phyloP scores from a whole-genome alignment of 2,888 invertebrate species.

The Ryuthela nishihirai region DNA sequence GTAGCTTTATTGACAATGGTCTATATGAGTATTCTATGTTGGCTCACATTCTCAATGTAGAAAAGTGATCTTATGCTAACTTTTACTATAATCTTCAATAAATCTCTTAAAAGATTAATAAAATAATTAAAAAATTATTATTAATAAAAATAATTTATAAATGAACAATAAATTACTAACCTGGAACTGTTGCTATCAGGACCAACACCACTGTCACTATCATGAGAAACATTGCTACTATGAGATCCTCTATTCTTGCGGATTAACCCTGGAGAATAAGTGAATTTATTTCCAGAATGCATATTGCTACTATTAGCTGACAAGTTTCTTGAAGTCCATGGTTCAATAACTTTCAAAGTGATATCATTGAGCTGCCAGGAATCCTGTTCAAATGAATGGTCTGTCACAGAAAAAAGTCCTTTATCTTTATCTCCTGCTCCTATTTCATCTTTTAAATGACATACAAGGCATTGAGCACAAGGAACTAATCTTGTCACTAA shows the following conservation, averaged over 20 bases:
- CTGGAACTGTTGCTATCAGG: slow-evolving; percentile 72
- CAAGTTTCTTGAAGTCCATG: slow-evolving; percentile 17
- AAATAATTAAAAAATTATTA: too few species aligned
- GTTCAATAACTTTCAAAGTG: slow-evolving; percentile 26
- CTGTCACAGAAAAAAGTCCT: slow-evolving; percentile 28
- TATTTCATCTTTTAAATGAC: slow-evolving; percentile 51
- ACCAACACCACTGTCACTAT: slow-evolving; percentile 77
- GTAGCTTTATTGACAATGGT: too few species aligned
- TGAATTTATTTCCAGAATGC: slow-evolving; percentile 5
- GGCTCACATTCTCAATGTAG: too few species aligned
- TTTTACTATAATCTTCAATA: too few species aligned
- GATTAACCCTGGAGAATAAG: slow-evolving; percentile 27
- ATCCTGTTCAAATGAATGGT: slow-evolving; percentile 36
- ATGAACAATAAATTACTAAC: slow-evolving; percentile 35
- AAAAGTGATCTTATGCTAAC: too few species aligned
- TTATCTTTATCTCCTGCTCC: slow-evolving; percentile 37
- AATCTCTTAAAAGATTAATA: too few species aligned
- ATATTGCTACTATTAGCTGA: slow-evolving; percentile 6
- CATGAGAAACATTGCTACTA: slow-evolving; percentile 60
- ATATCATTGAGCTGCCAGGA: slow-evolving; percentile 39
- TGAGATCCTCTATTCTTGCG: slow-evolving; percentile 44
- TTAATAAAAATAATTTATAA: neutral
- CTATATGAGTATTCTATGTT: too few species aligned
- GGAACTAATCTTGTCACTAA: slow-evolving; percentile 89
- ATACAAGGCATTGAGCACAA: slow-evolving; percentile 76